Percentiles rank a stretch among this genome's conserved stretches.
These are phyloP conservation scores for Steinernema khuongi DNA, from an alignment of 1,140 invertebrate genomes.

Conservation along the genomic window DNA sequence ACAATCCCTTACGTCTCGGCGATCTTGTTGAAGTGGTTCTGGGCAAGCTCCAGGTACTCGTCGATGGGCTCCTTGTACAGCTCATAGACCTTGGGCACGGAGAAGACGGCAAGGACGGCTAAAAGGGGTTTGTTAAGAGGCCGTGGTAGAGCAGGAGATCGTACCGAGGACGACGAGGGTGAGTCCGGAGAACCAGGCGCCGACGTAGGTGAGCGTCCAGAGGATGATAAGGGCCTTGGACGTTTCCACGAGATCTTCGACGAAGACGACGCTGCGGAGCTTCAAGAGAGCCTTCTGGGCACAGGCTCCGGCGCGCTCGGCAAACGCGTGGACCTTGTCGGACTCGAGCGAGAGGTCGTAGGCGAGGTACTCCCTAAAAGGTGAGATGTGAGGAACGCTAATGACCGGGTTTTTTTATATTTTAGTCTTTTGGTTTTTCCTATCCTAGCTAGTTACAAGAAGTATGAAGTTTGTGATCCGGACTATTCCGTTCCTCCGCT, in stretches of 20 bases:
- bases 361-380: neutral
- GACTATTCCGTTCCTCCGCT: too few relatives aligned
- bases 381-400: neutral
- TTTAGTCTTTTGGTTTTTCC: too few relatives aligned
- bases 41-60: conserved; percentile 79
- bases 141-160: conserved; percentile 19
- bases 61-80: conserved; percentile 94
- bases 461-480: too few relatives aligned
- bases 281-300: neutral
- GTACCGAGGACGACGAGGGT: conserved; percentile 39
- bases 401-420: too few relatives aligned
- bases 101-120: conserved; percentile 86
- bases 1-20: conserved; percentile 56
- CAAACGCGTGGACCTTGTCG: conserved; percentile 1
- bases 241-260: neutral
- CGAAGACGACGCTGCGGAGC: conserved; percentile 5
- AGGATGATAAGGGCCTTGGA: conserved; percentile 68
- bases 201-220: conserved; percentile 90
- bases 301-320: neutral
- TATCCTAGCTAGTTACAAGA: too few relatives aligned
- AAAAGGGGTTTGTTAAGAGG: conserved; percentile 56
- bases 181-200: conserved; percentile 87
- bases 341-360: neutral
- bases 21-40: conserved; percentile 79
- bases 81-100: conserved; percentile 93